Evolutionary conservation across 2,797 vertebrate genomes (phyloP).

Genomic region (Phrynocephalus vlangalii): DNA sequence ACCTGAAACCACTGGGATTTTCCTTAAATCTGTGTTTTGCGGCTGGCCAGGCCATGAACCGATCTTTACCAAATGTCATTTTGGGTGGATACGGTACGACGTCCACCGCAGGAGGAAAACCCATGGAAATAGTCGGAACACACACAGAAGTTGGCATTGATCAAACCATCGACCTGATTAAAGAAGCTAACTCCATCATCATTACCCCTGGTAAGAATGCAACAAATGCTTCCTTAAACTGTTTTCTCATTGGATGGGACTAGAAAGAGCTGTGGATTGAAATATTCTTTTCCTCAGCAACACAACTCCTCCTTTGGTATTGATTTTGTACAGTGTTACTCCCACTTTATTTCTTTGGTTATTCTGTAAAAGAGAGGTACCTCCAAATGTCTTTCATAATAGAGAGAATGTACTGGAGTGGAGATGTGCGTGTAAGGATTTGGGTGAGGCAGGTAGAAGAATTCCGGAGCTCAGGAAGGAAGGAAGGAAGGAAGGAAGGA

Average conservation of each 20-base stretch:
- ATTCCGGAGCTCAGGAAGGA: background rate
- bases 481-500: too few relatives aligned
- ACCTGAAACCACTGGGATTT: background rate
- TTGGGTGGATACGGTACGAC: conserved; percentile 81
- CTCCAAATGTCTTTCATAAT: too few relatives aligned
- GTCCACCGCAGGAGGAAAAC: conserved; percentile 79
- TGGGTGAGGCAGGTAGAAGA: too few relatives aligned
- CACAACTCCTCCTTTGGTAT: background rate
- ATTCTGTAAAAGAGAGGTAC: background rate
- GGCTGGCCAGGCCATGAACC: conserved; percentile 79
- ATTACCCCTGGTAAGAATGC: conserved; percentile 78
- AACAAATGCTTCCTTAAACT: conserved; percentile 13
- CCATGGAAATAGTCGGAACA: conserved; percentile 82
- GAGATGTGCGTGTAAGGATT: background rate
- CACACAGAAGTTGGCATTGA: conserved; percentile 83
- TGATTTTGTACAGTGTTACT: background rate
- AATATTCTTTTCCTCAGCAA: background rate
- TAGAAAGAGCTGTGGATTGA: background rate
- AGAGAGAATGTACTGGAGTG: background rate
- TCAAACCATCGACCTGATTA: conserved; percentile 82
- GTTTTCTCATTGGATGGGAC: background rate
- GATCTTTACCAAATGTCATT: conserved; percentile 83
- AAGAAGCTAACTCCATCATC: conserved; percentile 81
- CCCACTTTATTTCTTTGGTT: background rate
- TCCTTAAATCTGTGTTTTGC: background rate